Base-by-base conservation (phyloP, 2,888 invertebrate genomes). In the Lordiphosa fenestrarum region DNA sequence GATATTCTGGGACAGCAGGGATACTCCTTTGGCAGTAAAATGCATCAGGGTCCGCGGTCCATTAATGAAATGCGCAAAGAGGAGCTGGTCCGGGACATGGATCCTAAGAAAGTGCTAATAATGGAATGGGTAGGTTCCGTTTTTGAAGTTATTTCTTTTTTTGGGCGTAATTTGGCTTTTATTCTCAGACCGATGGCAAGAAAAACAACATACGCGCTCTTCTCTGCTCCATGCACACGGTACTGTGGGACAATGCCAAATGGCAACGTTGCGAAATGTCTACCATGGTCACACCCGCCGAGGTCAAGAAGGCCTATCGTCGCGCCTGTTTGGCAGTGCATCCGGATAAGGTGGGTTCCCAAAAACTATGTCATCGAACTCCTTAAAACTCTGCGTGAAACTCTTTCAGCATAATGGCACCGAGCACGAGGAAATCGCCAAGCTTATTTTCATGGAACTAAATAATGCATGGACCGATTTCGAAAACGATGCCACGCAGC, bases 401-500 rank as follows among this genome's bases (percentile, higher is more conserved):
- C 30, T 47, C n/a, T 92, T 90, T 3, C 91, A 98, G 98, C 95
- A 98, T 93, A 93, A 94, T 86, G 98, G 97, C 33, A 96, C 96
- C 3, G 93, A 94, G 23, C 95, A 99, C 88, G 98, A 99, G 90
- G 94, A 95, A 76, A 91, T 98, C 78, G 98, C 99, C 6, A 98
- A 96, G 91, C 91, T 98, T 89, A 96, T 99, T 86, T 99, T 99
- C 90, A 98, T 99, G 94, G 99, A 99, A 91, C 91, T 99, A 72
- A 99, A 98, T 90, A 98, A 98, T 89, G 99, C 99, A 15, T 99
- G 99, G 98, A 95, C 94, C 81, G 97, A 98, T 88, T 99, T 99
- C 90, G 89, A 89, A 89, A 95, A 94, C 86, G 95, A 96, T 89
- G 91, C 94, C 60, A 92, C 94, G 70, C 95, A 95, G 87, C 95